Base-by-base conservation (phyloP, 1,140 invertebrate species). In the Amphibalanus amphitrite region DNA sequence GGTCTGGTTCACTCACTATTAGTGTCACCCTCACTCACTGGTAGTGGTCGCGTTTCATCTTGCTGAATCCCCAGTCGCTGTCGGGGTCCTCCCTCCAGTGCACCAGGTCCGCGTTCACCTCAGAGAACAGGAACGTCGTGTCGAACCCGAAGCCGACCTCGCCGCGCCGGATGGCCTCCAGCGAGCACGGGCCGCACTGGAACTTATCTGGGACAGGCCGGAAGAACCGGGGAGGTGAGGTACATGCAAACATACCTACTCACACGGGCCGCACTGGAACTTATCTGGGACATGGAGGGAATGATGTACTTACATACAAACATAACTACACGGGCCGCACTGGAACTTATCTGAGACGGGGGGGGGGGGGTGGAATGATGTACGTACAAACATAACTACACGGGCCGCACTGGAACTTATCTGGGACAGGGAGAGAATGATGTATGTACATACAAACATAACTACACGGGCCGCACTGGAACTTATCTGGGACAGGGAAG, bases 51-150 rank as follows among this genome's bases (percentile, higher is more conserved):
- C 83, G 84, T 67, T 86, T 85, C 30, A 89, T 86, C 79, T 85
- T 84, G 0, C 82, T 80, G 75, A 79, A 89, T 40, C 87, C 87
- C 85, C 85, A 86, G 73, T 86, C 85, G 33, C 72, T 75, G n/a
- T 75, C 72, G 1, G 84, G 81, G 77, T 88, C 86, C 76, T 87
- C 84, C 78, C 85, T 84, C 79, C 86, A 88, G 77, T 86, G 84
- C 70, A 89, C 86, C 30, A 88, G 80, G 76, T 92, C 90, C 4
- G 89, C 87, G 78, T 92, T 91, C 4, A 92, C 86, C 80, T 90
- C 88, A 67, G 88, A 85, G 79, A 89, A 89, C 59, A 91, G 85
- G 78, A 91, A 91, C 0, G 85, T 84, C 1, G 85, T 86, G 76
- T 92, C 90, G 76, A 88, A 91, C 71, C 85, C 81, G 71, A 88